Evolutionary conservation across 2,797 vertebrate genomes (phyloP).

Genomic region (Poecilia velifera): DNA sequence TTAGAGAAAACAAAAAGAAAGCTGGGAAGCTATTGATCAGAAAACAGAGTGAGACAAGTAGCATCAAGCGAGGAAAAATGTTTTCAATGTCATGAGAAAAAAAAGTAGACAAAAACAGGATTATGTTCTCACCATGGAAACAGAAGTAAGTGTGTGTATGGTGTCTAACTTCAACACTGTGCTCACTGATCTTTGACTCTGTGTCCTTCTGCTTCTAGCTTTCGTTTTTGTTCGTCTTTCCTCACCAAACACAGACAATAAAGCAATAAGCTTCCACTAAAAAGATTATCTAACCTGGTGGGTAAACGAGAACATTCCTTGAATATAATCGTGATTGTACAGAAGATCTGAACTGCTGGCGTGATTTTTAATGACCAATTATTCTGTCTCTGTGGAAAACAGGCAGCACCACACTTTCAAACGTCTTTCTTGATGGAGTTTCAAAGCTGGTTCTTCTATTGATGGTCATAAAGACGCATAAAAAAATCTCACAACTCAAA

Average conservation of each 20-base stretch:
- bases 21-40: not conserved
- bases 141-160: constrained; percentile 29
- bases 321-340: not conserved
- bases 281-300: not conserved
- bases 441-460: not conserved
- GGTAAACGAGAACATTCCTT: not conserved
- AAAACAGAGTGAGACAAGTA: constrained; percentile 1
- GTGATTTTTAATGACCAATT: not conserved
- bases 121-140: constrained; percentile 52
- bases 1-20: not conserved
- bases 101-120: constrained; percentile 10
- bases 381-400: constrained; percentile 3
- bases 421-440: not conserved
- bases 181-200: constrained; percentile 17
- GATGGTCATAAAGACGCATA: not conserved
- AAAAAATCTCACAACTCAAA: not conserved
- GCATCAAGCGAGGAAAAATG: not conserved
- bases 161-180: constrained; percentile 34
- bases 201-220: constrained; percentile 27
- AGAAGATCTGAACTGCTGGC: not conserved
- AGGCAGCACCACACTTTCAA: constrained; percentile 11
- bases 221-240: not conserved
- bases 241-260: constrained; percentile 9
- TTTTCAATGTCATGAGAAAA: constrained; percentile 25
- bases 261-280: not conserved